Evolutionary conservation across 2,888 invertebrate genomes (phyloP).

Genomic region (Melieria picta): DNA sequence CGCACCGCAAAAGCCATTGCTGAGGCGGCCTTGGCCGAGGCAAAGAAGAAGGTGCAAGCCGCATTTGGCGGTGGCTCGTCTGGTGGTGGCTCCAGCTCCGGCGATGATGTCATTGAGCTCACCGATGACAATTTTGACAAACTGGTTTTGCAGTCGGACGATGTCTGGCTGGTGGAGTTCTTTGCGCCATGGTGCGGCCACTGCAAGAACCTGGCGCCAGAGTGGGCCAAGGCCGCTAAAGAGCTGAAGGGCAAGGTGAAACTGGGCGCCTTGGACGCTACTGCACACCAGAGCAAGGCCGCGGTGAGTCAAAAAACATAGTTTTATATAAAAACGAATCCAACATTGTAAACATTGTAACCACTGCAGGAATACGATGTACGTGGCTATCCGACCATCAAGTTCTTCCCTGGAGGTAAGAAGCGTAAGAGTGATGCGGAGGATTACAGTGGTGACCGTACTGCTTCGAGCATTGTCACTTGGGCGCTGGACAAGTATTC

Average conservation of each 20-base stretch:
- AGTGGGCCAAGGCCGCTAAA: conserved; percentile 94
- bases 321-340: not conserved
- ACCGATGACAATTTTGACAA: conserved; percentile 97
- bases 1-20: conserved; percentile 88
- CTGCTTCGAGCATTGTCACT: conserved; percentile 86
- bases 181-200: conserved; percentile 98
- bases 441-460: conserved; percentile 94
- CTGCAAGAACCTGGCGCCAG: conserved; percentile 95
- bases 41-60: conserved; percentile 77
- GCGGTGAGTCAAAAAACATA: conserved; percentile 48
- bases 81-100: conserved; percentile 42
- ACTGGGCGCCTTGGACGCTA: conserved; percentile 95
- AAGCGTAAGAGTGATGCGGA: conserved; percentile 75
- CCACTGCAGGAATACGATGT: conserved; percentile 77
- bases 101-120: conserved; percentile 80
- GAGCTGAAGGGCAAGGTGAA: conserved; percentile 97
- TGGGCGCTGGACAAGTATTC: conserved; percentile 89
- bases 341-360: not conserved
- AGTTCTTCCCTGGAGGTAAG: conserved; percentile 84
- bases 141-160: conserved; percentile 89
- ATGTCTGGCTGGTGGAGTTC: conserved; percentile 98
- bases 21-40: conserved; percentile 84
- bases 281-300: conserved; percentile 85
- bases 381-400: conserved; percentile 96
- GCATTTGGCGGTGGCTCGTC: conserved; percentile 72